Evolutionary conservation across 2,888 invertebrate genomes (phyloP).

Genomic region (Meloe dianella): DNA sequence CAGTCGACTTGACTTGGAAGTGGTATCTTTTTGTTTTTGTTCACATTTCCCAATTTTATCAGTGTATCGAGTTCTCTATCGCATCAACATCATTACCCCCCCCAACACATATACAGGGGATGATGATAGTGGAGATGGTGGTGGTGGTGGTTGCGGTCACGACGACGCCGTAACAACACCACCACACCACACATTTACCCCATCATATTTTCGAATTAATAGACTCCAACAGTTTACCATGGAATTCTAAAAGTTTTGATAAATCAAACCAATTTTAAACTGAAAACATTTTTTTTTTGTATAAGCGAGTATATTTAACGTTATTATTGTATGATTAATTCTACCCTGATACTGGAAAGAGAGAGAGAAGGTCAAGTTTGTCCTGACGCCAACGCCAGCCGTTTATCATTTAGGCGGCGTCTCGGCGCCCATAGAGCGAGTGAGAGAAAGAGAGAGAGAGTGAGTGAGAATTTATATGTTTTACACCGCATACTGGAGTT

Average conservation of each 20-base stretch:
- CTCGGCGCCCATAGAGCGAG: not conserved
- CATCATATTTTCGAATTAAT: not conserved
- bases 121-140: not conserved
- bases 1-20: too few relatives aligned
- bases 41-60: too few relatives aligned
- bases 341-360: not conserved
- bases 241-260: too few relatives aligned
- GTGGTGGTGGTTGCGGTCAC: not conserved
- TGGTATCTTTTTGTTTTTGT: too few relatives aligned
- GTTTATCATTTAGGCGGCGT: conserved; percentile 7
- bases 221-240: too few relatives aligned
- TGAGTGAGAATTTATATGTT: not conserved
- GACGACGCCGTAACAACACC: not conserved
- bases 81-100: not conserved
- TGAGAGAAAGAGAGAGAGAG: too few relatives aligned
- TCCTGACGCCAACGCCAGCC: conserved; percentile 6
- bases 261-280: too few relatives aligned
- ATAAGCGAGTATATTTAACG: not conserved
- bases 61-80: not conserved
- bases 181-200: not conserved
- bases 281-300: too few relatives aligned
- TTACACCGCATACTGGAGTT: not conserved
- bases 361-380: conserved; percentile 13
- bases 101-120: not conserved
- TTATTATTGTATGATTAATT: not conserved